These are phyloP conservation scores for Naja naja DNA, from an alignment of 2,113 vertebrate genomes.

Conservation along the genomic window DNA sequence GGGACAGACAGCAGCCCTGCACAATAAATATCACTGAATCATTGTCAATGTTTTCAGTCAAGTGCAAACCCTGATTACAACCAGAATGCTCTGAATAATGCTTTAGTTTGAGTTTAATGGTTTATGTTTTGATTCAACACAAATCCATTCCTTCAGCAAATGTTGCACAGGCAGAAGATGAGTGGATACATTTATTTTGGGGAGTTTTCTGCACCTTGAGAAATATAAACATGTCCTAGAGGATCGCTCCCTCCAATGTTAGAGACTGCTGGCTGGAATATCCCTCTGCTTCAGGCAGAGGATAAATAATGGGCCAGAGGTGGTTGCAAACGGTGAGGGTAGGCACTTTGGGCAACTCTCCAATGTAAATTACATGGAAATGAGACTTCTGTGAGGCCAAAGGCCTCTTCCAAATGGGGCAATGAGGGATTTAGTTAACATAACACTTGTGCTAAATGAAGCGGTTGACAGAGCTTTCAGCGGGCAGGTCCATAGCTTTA, in stretches of 20 bases:
- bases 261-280: neutral
- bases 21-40: neutral
- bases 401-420: slow-evolving; percentile 50
- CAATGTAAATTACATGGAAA: slow-evolving; percentile 65
- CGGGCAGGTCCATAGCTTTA: slow-evolving; percentile 44
- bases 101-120: neutral
- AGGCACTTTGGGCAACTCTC: slow-evolving; percentile 33
- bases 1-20: neutral
- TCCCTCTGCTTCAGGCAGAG: slow-evolving; percentile 9
- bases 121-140: neutral
- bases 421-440: slow-evolving; percentile 56
- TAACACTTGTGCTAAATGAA: slow-evolving; percentile 69
- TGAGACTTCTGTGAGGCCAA: slow-evolving; percentile 54
- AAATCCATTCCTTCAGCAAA: neutral
- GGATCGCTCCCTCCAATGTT: rapidly evolving
- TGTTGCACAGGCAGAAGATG: neutral
- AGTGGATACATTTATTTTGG: neutral
- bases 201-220: neutral
- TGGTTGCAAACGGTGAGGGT: slow-evolving; percentile 22
- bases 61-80: neutral
- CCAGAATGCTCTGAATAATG: neutral
- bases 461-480: slow-evolving; percentile 64
- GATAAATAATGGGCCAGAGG: neutral
- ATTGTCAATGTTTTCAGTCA: neutral
- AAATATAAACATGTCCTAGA: neutral